phyloP scores from a whole-genome alignment of 2,113 vertebrate genomes.

The Desmodus rotundus region DNA sequence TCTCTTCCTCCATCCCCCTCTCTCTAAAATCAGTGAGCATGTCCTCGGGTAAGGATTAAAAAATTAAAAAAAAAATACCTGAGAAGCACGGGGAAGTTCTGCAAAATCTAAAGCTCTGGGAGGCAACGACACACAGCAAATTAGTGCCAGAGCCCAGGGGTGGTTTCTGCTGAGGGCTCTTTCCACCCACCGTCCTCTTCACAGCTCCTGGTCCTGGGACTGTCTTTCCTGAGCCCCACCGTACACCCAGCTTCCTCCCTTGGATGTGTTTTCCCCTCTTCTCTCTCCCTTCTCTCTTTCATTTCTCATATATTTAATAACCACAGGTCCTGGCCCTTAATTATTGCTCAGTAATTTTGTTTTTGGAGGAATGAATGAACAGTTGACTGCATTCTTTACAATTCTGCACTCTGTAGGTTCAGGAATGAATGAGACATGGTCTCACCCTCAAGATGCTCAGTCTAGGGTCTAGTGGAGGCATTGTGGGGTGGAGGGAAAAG shows the following conservation, averaged over 20 bases:
- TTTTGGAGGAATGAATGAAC: neutral
- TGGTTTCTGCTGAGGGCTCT: neutral
- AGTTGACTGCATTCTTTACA: neutral
- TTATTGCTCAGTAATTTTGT: neutral
- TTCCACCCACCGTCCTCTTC: fast-evolving
- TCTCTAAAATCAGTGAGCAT: no score
- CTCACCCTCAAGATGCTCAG: neutral
- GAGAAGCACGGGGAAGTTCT: neutral
- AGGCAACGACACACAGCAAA: neutral
- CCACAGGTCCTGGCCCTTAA: neutral
- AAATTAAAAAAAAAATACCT: neutral
- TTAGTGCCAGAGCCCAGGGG: neutral
- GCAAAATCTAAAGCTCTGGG: neutral
- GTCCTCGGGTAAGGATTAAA: no score
- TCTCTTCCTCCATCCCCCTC: no score
- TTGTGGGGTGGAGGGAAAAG: fast-evolving
- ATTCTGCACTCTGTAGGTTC: neutral
- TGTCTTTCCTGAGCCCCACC: neutral
- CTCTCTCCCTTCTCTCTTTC: neutral
- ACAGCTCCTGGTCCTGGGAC: fast-evolving
- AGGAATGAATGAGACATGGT: neutral
- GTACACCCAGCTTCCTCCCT: neutral
- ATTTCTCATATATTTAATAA: neutral
- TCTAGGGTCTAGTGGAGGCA: neutral
- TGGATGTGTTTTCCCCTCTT: neutral